Percentiles rank a stretch among this genome's conserved stretches.
Conservation (phyloP, 2,113 vertebrate species). For the Philantomba maxwellii region DNA sequence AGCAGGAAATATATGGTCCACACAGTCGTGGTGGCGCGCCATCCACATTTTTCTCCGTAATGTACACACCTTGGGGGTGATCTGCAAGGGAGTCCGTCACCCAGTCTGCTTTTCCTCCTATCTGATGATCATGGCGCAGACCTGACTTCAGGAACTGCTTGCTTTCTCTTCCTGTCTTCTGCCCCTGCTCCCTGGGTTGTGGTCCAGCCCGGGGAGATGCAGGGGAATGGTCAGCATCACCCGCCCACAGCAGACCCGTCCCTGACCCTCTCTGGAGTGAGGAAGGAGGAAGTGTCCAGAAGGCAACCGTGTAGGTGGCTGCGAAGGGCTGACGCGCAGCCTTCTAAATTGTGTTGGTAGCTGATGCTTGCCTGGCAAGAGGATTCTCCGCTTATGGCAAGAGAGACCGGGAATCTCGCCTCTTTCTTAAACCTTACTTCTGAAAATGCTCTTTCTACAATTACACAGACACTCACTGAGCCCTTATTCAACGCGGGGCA, state of each 20-base stretch:
- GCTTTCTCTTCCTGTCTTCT: not conserved
- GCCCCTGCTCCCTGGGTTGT: too few relatives aligned
- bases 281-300: not conserved
- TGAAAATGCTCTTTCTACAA: not conserved
- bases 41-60: not conserved
- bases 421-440: not conserved
- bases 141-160: not conserved
- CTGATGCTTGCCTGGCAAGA: not conserved
- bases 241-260: not conserved
- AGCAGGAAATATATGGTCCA: not conserved
- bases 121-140: not conserved
- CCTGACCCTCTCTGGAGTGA: not conserved
- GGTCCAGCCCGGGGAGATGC: not conserved
- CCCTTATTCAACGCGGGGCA: not conserved
- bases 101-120: too few relatives aligned
- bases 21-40: rapidly evolving
- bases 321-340: not conserved
- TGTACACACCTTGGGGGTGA: not conserved
- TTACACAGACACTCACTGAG: not conserved
- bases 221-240: not conserved
- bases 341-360: not conserved
- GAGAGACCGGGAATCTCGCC: not conserved
- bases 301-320: not conserved
- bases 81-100: not conserved
- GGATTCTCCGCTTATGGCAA: not conserved